phyloP scores from a whole-genome alignment of 2,888 invertebrate species.

The Euzophera pinguis region DNA sequence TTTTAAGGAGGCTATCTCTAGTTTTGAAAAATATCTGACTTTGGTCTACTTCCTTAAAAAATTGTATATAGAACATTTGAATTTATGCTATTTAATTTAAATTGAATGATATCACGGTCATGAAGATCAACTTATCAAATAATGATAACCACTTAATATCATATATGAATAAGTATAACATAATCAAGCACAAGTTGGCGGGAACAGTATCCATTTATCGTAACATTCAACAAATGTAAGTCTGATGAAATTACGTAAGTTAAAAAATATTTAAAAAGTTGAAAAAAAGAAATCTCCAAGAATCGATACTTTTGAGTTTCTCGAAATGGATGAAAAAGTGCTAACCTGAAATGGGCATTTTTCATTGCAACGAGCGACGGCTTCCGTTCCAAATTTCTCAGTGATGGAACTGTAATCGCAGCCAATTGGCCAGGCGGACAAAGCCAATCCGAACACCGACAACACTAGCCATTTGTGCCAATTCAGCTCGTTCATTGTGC shows the following conservation, averaged over 20 bases:
- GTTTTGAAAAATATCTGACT: too few relatives aligned
- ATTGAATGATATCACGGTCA: background rate
- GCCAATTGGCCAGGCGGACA: constrained; percentile 77
- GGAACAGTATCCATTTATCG: too few relatives aligned
- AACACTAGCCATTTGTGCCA: constrained; percentile 78
- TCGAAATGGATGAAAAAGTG: background rate
- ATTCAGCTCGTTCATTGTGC: constrained; percentile 74
- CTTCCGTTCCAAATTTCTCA: constrained; percentile 79
- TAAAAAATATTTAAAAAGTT: constrained; percentile 5
- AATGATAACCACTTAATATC: background rate
- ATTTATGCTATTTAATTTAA: too few relatives aligned
- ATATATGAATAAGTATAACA: too few relatives aligned
- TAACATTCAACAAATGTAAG: too few relatives aligned
- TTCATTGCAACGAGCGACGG: constrained; percentile 71
- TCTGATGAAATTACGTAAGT: background rate
- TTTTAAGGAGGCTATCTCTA: too few relatives aligned
- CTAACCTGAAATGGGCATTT: constrained; percentile 77
- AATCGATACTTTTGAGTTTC: too few relatives aligned
- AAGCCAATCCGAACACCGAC: constrained; percentile 77
- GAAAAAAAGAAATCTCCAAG: too few relatives aligned
- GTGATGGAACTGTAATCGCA: constrained; percentile 77
- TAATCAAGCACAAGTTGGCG: too few relatives aligned
- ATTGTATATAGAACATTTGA: too few relatives aligned
- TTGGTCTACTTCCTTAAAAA: too few relatives aligned
- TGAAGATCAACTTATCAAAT: background rate